Percentiles rank a stretch among this genome's conserved stretches.
These are phyloP conservation scores for Erethizon dorsatum DNA, from an alignment of 2,797 vertebrate genomes.

Conservation along the genomic window DNA sequence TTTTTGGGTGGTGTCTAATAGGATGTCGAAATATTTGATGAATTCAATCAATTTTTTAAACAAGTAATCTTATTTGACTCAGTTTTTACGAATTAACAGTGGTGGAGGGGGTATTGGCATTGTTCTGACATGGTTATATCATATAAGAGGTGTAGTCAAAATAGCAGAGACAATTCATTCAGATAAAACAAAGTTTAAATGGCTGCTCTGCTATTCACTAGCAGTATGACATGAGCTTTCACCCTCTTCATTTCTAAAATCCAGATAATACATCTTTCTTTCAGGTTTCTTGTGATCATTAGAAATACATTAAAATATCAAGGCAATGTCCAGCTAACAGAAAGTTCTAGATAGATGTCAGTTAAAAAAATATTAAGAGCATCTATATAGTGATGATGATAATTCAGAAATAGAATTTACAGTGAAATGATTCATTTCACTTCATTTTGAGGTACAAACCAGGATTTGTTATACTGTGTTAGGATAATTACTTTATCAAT, in stretches of 20 bases:
- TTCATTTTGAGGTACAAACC: neutral
- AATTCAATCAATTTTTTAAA: slow-evolving; percentile 59
- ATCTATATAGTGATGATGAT: neutral
- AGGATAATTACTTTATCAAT: slow-evolving; percentile 9
- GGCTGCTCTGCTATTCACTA: neutral
- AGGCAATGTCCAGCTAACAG: neutral
- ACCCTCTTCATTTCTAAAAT: neutral
- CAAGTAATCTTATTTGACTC: neutral
- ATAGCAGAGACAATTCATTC: neutral
- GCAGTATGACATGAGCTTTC: neutral
- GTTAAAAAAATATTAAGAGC: slow-evolving; percentile 46
- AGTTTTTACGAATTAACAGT: neutral
- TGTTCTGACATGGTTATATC: neutral
- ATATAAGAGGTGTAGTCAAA: neutral
- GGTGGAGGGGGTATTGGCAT: neutral
- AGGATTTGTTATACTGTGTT: slow-evolving; percentile 3
- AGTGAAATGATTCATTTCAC: slow-evolving; percentile 1
- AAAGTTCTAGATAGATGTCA: slow-evolving; percentile 14
- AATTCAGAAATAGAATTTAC: slow-evolving; percentile 26
- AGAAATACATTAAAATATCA: neutral
- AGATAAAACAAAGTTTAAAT: neutral
- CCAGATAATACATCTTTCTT: neutral
- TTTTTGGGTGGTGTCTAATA: slow-evolving; percentile 46
- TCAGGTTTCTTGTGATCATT: neutral
- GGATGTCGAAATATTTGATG: slow-evolving; percentile 66